Base-by-base conservation (phyloP, 2,888 invertebrate species). In the Dasysyrphus tricinctus region DNA sequence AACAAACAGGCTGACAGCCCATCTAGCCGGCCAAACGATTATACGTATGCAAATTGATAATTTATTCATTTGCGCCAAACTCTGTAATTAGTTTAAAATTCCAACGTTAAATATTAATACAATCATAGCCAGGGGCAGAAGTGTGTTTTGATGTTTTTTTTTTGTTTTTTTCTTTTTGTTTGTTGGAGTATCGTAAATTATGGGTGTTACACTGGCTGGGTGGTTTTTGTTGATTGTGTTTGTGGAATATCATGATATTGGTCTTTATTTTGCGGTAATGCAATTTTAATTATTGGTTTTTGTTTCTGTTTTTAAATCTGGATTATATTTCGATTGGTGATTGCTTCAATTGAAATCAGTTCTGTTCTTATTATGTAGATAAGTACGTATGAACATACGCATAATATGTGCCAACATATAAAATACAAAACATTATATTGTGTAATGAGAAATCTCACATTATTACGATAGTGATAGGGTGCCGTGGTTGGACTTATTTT, bases 51-150 rank as follows among this genome's bases (percentile, higher is more conserved):
- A 86, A 86, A 86, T 82, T 86, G 78, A 86, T 86, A 86, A 86
- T 86, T 82, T 86, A 86, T 86, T 82, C 82, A 76, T 86, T 86
- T 86, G 86, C 78, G 78, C 72, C 74, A 86, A 82, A 86, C 70
- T 74, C 82, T 86, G 86, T 86, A 86, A 86, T 86, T 86, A 86
- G 86, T 86, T 86, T 86, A 82, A 86, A 82, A 86, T 86, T 82
- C 78, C 82, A 70, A 82, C 72, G 78, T 86, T 82, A 82, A 86
- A 86, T 86, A 86, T 82, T 86, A 82, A 86, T 82, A 78, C 75
- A 75, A 85, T 85, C 77, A 78, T 78, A 74, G 78, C 74, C 77
- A 63, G 57, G 29, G 73, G 11, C 67, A 54, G 73, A 56, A 65
- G 73, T 73, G 61, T 70, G 81, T 69, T 81, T 77, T 81, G 80